Evolutionary conservation across 2,888 invertebrate species (phyloP).

Genomic region (Flexamia atlantica): DNA sequence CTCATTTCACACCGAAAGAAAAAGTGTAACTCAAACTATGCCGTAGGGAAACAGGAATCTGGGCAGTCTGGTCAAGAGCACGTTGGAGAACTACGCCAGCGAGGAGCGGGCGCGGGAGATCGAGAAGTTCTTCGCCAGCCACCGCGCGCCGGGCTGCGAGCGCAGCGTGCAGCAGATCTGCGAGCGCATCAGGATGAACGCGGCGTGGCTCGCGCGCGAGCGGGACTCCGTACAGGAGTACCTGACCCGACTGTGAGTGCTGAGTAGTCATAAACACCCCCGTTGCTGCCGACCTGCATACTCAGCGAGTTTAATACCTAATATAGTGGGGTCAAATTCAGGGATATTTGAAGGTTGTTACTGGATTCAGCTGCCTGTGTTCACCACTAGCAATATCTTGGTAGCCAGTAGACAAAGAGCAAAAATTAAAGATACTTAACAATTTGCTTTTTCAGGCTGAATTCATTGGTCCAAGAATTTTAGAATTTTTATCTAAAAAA

Average conservation of each 20-base stretch:
- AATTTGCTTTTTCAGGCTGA: too few species aligned
- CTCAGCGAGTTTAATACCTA: too few species aligned
- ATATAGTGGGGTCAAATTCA: too few species aligned
- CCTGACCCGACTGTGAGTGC: constrained; percentile 19
- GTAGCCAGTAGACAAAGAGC: too few species aligned
- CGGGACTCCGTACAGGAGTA: constrained; percentile 73
- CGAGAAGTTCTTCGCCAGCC: constrained; percentile 87
- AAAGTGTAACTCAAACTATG: too few species aligned
- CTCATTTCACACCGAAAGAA: too few species aligned
- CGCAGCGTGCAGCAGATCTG: constrained; percentile 93
- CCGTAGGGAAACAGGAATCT: constrained; percentile 82
- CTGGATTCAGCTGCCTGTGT: too few species aligned
- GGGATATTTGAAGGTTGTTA: too few species aligned
- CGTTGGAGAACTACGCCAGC: constrained; percentile 93
- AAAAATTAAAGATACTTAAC: too few species aligned
- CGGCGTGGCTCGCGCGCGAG: constrained; percentile 92
- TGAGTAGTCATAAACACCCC: not conserved
- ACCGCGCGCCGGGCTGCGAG: constrained; percentile 89
- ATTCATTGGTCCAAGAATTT: too few species aligned
- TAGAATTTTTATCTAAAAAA: too few species aligned
- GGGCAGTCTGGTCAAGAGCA: constrained; percentile 88
- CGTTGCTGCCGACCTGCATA: not conserved
- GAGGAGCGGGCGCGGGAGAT: constrained; percentile 90
- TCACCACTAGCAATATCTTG: too few species aligned
- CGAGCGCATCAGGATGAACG: constrained; percentile 94